Base-by-base conservation (phyloP, 2,888 invertebrate genomes). In the Ornithoptera alexandrae region DNA sequence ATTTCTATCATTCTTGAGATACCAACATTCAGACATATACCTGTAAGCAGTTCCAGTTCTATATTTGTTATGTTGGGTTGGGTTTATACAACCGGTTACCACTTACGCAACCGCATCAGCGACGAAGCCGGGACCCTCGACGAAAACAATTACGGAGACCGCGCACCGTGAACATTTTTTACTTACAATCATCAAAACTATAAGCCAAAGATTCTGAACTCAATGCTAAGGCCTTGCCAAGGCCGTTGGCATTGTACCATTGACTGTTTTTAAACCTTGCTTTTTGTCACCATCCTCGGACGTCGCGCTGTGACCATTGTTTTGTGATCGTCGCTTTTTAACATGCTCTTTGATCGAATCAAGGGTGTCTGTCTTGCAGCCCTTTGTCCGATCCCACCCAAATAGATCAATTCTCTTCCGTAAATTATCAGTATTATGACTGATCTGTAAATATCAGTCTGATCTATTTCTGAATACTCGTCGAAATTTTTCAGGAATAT, bases 141-240 rank as follows among this genome's bases (percentile, higher is more conserved):
- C 46, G 65, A 58, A 24, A 65, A 65, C 58, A 20, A 60, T 66
- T 66, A 66, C 46, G 7, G 20, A 30, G 50, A 50, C 50, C 66
- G 60, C 60, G 60, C 59, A 66, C 66, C 66, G 60, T 66, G 66
- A 66, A 66, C 24, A n/a, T 65, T 65, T 61, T 61, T 42, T 65
- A 53, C 50, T 63, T 30, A 30, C 50, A 50, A 63, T 58, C 39
- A 58, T 58, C 46, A 66, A 66, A 66, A 66, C 59, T 66, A 66
- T 66, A 66, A 66, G 59, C 30, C 59, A 66, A n/a, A 59, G 50
- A 66, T 6, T 18, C 22, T 39, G 24, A 30, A 56, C 57, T 22
- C 36, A 46, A 46, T 46, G 46, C 46, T 46, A 58, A 46, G 58
- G 60, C 68, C 57, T 68, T 60, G 53, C 57, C 64, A 64, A 64